Evolutionary conservation across 2,113 vertebrate genomes (phyloP), one percentile per base, ranked within the genome.

Genomic region (Aldabrachelys gigantea): DNA sequence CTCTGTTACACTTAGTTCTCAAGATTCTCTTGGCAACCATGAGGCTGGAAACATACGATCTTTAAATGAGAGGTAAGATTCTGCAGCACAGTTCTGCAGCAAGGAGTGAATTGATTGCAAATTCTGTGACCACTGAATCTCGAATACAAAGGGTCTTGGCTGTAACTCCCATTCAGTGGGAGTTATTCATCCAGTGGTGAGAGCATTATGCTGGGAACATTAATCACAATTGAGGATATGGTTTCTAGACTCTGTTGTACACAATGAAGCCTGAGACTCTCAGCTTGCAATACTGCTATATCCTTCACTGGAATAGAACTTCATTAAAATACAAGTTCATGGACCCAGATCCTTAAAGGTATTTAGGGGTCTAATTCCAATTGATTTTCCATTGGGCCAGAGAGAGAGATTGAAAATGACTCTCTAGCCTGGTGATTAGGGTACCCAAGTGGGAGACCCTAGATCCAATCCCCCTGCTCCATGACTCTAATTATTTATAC

Each of bases 1-100:
- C 10, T 88, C 83, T 52, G 52, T 76, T 76, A 54, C 38, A 10
- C 22, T 75, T 24, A 56, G 56, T 78, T 57, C 49, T 54, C 87
- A 80, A 83, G 87, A 78, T 82, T 88, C 41, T 57, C 53, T 83
- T 25, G 47, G 54, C 57, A 91, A 57, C 81, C 25, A 35, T 44
- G 75, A 75, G 47, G 44, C 19, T 91, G 82, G 54, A 91, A 87
- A 4, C 4, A 27, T 49, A 9, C 6, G 85, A 8, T 85, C 65
- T 94, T 91, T 52, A 72, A 89, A 96, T 62, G 50, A 81, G 90
- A 89, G 62, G 79, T 41, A 41, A 88, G 57, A 50, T 90, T 92
- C 57, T 69, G 89, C 14, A 92, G 85, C 19, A 87, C 87, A 91
- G 38, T 54, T 92, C 6, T 3, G 75, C 24, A n/a, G 53, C 84